Base-by-base conservation (phyloP, 2,888 invertebrate species). In the Temnothorax rugatulus region DNA sequence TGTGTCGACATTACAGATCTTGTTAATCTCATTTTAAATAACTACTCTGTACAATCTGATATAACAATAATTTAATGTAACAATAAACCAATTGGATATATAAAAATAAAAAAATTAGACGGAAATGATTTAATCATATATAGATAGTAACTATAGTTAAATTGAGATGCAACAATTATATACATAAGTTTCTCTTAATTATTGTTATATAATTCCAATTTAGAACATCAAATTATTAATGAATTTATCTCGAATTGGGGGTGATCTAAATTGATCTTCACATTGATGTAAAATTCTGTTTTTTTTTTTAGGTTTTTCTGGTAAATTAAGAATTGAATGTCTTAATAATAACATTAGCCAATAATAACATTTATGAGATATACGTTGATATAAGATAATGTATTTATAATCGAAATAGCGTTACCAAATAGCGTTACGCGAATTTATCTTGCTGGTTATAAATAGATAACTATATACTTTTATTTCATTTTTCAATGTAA, bases 1-100 rank as follows among this genome's bases (percentile, higher is more conserved):
- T 73, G 15, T 57, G 61, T 57, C 88, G 89, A 88, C 90, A n/a
- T 59, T 59, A 57, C 15, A 57, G 21, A 73, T 41, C 21, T 54
- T 21, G n/a, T 69, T 50, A 69, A 50, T 18, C 47, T 3, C 4
- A 4, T 71, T 71, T 71, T 38, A 52, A 52, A 57, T 18, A 41
- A 41, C 25, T 41, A 0, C 1, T 18, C 11, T 25, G 25, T 13
- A 29, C 15, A 68, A 47, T 68, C 68, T 47, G 25, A 50, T 13
- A 9, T 44, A 21, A 29, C 4, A 0, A 50, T 13, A 69, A 50
- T 2, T 13, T 63, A 13, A 44, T 18, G 3, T 66, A 44, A 68
- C 7, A 7, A 34, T 34, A 34, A 34, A 7, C 7, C 34, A 34
- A 34, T 29, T 0, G 29, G 29, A 34, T 34, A 34, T 34, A 5